Evolutionary conservation across 1,140 invertebrate species (phyloP).

Genomic region (Diprion similis): DNA sequence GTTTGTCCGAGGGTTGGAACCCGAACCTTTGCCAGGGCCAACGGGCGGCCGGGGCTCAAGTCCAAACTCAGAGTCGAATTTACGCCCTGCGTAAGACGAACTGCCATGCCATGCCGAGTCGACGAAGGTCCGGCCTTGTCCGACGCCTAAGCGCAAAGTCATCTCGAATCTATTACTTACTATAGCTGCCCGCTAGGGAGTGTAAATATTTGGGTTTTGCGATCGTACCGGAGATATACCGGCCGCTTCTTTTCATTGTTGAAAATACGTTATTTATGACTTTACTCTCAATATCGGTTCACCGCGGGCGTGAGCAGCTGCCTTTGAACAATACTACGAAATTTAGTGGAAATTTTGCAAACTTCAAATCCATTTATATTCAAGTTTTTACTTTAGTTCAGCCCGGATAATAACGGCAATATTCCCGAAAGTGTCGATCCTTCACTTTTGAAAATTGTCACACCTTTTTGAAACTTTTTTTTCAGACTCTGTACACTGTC

Average conservation of each 20-base stretch:
- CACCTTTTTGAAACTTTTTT: too few species aligned
- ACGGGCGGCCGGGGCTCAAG: constrained; percentile 26
- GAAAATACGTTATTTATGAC: constrained; percentile 40
- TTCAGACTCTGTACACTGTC: too few species aligned
- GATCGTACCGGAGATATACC: constrained; percentile 29
- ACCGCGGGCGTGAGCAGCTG: constrained; percentile 6
- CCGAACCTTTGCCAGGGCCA: constrained; percentile 7
- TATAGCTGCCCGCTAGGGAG: constrained; percentile 36
- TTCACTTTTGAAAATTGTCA: too few species aligned
- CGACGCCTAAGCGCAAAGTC: constrained; percentile 40
- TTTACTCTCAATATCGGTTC: neutral
- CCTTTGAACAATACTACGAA: neutral
- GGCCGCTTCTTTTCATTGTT: constrained; percentile 33
- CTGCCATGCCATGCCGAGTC: neutral
- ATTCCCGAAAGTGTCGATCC: too few species aligned
- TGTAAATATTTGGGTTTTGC: constrained; percentile 42
- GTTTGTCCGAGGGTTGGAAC: neutral
- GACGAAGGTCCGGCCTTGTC: constrained; percentile 11
- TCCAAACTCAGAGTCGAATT: constrained; percentile 36
- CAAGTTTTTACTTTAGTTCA: neutral
- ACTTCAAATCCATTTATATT: neutral
- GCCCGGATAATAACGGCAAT: neutral
- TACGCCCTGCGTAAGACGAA: neutral
- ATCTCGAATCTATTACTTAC: constrained; percentile 47
- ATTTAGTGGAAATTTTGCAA: neutral